phyloP scores from a whole-genome alignment of 2,113 vertebrate species.

The Nannobrachium achirus region DNA sequence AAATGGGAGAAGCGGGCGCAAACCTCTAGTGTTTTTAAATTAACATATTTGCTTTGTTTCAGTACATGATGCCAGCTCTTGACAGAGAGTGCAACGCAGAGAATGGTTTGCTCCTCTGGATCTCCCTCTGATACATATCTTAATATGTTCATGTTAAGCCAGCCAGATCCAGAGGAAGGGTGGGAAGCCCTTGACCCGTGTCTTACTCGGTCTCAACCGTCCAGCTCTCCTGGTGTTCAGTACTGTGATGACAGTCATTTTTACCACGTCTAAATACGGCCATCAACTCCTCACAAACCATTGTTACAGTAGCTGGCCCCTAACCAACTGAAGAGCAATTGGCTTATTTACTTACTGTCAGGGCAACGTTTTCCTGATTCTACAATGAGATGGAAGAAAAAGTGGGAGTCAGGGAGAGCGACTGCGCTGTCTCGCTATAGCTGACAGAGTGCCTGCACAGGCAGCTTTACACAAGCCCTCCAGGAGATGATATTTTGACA shows the following conservation, averaged over 20 bases:
- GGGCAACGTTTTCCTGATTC: conserved; percentile 47
- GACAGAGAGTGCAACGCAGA: too few relatives aligned
- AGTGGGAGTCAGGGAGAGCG: conserved; percentile 31
- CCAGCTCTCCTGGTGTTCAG: conserved; percentile 37
- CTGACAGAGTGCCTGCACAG: conserved; percentile 48
- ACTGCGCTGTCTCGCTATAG: conserved; percentile 39
- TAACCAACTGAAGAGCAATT: conserved; percentile 53
- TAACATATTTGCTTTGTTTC: too few relatives aligned
- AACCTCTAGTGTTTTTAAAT: too few relatives aligned
- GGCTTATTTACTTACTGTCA: conserved; percentile 68
- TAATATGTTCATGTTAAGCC: conserved; percentile 63
- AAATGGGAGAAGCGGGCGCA: too few relatives aligned
- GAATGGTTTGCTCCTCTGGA: conserved; percentile 27
- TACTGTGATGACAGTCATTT: too few relatives aligned
- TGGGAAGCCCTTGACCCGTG: conserved; percentile 38
- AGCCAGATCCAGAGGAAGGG: conserved; percentile 5
- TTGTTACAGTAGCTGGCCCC: conserved; percentile 17
- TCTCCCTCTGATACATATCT: conserved; percentile 49
- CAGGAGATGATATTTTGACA: conserved; percentile 61
- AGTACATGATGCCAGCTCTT: too few relatives aligned
- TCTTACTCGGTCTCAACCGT: conserved; percentile 28
- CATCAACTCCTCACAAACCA: conserved; percentile 45
- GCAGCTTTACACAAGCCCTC: conserved; percentile 51
- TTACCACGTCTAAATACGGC: conserved; percentile 17
- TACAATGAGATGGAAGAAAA: conserved; percentile 43